A percentile compares a stretch with the other conserved stretches of the same genome.
Conservation (phyloP, 2,113 vertebrate genomes). For the Asarcornis scutulata region DNA sequence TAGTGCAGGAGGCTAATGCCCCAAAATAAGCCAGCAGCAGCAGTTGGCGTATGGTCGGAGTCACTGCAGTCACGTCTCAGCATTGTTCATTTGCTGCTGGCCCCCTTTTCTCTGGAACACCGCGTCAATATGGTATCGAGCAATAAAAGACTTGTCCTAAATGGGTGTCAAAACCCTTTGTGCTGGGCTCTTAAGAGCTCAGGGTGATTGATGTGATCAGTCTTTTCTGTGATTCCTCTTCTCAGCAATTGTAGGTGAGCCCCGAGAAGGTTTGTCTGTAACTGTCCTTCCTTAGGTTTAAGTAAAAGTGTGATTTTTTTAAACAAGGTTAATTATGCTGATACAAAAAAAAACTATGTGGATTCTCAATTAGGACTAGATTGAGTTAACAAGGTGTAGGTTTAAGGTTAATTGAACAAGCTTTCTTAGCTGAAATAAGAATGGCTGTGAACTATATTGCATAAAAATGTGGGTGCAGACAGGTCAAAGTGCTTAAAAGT, state of each 20-base stretch:
- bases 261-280: neutral
- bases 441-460: neutral
- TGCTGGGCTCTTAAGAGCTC: neutral
- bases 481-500: neutral
- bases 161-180: neutral
- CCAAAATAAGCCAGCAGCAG: neutral
- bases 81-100: neutral
- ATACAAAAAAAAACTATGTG: neutral
- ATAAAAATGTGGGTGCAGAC: neutral
- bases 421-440: neutral
- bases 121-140: neutral
- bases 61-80: neutral
- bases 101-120: neutral
- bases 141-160: neutral
- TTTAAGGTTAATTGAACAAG: neutral
- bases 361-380: neutral
- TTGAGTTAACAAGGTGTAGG: neutral
- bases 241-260: neutral
- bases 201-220: neutral
- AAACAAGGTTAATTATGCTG: neutral
- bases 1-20: neutral
- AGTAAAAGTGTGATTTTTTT: neutral
- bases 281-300: neutral
- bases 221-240: neutral
- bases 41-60: neutral